These are phyloP conservation scores for Mionectes macconnelli DNA, from an alignment of 2,113 vertebrate genomes.

Conservation along the genomic window DNA sequence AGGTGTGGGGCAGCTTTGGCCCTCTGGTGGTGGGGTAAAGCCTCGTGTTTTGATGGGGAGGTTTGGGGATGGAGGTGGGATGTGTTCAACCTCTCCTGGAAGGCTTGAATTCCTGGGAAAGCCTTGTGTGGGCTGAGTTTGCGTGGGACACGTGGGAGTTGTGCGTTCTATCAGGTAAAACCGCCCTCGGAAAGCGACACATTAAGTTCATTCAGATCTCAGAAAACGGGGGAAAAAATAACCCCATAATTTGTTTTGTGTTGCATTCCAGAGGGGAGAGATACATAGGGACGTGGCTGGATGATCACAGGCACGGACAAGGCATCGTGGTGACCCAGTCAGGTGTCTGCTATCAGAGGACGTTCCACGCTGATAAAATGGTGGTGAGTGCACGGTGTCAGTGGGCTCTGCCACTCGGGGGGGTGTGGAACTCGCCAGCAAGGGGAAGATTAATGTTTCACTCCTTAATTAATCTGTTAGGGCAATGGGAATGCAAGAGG, in stretches of 20 bases:
- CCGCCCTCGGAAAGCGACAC: too few species aligned
- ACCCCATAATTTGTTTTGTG: fast-evolving
- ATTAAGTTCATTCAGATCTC: background rate
- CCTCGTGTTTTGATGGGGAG: background rate
- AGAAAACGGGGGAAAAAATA: background rate
- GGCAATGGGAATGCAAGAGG: background rate
- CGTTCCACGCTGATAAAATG: slow-evolving; percentile 72
- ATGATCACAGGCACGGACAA: slow-evolving; percentile 66
- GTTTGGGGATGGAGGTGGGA: background rate
- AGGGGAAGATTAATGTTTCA: background rate
- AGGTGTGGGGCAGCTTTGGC: background rate
- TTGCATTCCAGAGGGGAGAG: slow-evolving; percentile 68
- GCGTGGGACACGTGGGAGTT: background rate
- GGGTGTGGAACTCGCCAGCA: fast-evolving
- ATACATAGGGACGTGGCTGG: slow-evolving; percentile 78
- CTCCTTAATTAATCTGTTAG: background rate
- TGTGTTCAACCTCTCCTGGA: background rate
- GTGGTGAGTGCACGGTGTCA: slow-evolving; percentile 59
- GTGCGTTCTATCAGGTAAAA: fast-evolving
- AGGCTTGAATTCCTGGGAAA: background rate
- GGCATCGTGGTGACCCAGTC: slow-evolving; percentile 78
- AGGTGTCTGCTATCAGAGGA: slow-evolving; percentile 73
- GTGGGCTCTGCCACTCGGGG: fast-evolving
- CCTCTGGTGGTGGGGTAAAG: background rate
- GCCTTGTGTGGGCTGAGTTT: fast-evolving